Evolutionary conservation across 2,797 vertebrate species (phyloP).

Genomic region (Pangasius djambal): DNA sequence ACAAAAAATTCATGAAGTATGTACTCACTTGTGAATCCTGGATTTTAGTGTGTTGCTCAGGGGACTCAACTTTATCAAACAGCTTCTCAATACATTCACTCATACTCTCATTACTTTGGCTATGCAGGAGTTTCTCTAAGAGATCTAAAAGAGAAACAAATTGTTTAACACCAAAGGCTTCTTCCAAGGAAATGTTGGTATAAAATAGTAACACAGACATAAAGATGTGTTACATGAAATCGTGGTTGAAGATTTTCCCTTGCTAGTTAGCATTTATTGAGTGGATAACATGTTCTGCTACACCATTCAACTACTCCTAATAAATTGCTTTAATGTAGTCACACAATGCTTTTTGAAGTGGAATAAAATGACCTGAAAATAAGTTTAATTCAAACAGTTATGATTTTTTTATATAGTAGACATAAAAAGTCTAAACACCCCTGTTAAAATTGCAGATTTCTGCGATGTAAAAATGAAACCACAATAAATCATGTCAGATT

Average conservation of each 20-base stretch:
- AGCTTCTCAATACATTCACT: conserved; percentile 78
- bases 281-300: background rate
- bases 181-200: background rate
- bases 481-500: background rate
- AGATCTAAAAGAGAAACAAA: conserved; percentile 62
- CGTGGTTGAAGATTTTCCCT: background rate
- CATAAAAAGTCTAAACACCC: background rate
- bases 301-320: background rate
- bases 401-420: background rate
- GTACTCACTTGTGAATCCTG: conserved; percentile 72
- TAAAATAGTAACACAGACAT: background rate
- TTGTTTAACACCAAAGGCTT: background rate
- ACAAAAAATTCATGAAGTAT: background rate
- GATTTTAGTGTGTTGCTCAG: conserved; percentile 63
- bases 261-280: background rate
- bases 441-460: background rate
- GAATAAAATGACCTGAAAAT: background rate
- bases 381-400: background rate
- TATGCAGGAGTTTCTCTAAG: conserved; percentile 70
- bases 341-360: background rate
- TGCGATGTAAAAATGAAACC: background rate
- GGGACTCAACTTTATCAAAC: conserved; percentile 70
- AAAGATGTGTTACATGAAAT: background rate
- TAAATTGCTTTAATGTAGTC: background rate
- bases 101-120: conserved; percentile 59